phyloP scores from a whole-genome alignment of 2,797 vertebrate species.

The Muscicapa striata region DNA sequence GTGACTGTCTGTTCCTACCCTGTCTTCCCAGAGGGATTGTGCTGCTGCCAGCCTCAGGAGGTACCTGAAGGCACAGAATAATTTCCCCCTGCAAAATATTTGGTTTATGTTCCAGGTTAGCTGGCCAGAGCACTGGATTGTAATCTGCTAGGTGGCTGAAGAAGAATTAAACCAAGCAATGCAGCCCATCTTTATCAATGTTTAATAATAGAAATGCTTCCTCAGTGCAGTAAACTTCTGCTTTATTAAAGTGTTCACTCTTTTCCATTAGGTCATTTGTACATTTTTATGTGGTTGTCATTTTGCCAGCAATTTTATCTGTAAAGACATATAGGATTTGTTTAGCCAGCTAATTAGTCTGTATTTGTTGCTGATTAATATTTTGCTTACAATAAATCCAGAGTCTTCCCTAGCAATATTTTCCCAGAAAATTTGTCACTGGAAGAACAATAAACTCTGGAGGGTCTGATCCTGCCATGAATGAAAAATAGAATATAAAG shows the following conservation, averaged over 20 bases:
- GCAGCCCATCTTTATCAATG: background rate
- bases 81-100: background rate
- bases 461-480: background rate
- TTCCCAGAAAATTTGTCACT: background rate
- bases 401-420: background rate
- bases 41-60: rapidly evolving
- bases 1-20: background rate
- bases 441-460: background rate
- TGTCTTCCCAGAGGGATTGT: rapidly evolving
- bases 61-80: background rate
- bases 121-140: background rate
- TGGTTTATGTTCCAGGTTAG: background rate
- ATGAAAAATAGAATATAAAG: background rate
- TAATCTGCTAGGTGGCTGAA: background rate
- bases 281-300: conserved; percentile 6
- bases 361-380: background rate
- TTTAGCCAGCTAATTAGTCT: background rate
- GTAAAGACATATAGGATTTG: background rate
- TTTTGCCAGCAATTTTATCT: background rate
- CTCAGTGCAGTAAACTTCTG: background rate
- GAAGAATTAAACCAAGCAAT: background rate
- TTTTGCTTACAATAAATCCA: background rate
- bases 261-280: background rate
- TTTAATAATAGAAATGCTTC: background rate
- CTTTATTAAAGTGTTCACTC: conserved; percentile 25